phyloP scores from a whole-genome alignment of 2,797 vertebrate species.

The Streptopelia turtur region DNA sequence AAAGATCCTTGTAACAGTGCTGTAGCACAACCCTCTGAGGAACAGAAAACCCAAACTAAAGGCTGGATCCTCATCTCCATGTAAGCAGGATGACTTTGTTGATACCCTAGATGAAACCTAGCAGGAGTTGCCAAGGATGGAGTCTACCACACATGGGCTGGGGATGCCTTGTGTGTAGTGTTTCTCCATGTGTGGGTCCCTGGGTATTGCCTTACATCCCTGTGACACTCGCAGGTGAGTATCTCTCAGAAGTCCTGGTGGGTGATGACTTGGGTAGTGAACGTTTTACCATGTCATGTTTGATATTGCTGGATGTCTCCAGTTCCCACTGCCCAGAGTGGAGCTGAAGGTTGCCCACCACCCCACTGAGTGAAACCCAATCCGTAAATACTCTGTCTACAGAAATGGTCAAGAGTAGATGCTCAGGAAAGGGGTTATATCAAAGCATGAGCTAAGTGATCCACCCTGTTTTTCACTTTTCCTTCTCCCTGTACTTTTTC shows the following conservation, averaged over 20 bases:
- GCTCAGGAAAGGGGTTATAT: neutral
- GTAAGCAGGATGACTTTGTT: neutral
- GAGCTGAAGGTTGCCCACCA: neutral
- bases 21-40: neutral
- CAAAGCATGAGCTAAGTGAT: neutral
- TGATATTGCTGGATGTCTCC: neutral
- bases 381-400: neutral
- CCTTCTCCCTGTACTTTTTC: neutral
- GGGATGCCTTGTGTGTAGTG: neutral
- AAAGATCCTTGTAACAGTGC: neutral
- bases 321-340: neutral
- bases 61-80: neutral
- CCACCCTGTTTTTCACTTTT: neutral
- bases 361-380: neutral
- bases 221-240: neutral
- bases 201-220: neutral
- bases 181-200: neutral
- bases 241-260: neutral
- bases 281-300: accelerated
- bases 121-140: neutral
- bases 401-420: neutral
- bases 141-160: neutral
- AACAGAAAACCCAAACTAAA: neutral
- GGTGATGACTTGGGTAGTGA: neutral
- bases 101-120: neutral